These are phyloP conservation scores for Thamnophis elegans DNA, from an alignment of 2,797 vertebrate genomes.

Conservation along the genomic window DNA sequence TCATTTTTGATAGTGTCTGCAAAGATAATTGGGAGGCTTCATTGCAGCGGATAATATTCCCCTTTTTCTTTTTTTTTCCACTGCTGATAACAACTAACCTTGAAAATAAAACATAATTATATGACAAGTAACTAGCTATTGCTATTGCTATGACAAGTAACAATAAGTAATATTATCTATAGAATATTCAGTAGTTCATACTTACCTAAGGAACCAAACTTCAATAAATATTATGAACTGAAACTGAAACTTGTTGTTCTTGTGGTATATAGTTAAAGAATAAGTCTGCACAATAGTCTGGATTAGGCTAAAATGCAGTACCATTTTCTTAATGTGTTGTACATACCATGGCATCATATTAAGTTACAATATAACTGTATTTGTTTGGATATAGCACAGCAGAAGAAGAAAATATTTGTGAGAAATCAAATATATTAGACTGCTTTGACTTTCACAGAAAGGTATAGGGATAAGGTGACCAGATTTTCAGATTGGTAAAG, in stretches of 20 bases:
- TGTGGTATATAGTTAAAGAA: neutral
- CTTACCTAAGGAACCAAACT: neutral
- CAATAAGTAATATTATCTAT: neutral
- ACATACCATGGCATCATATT: neutral
- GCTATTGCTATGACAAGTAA: too few species aligned
- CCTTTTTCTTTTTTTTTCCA: neutral
- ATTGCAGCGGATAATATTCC: neutral
- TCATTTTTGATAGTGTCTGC: neutral
- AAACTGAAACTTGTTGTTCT: neutral
- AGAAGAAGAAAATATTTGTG: too few species aligned
- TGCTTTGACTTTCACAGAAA: too few species aligned
- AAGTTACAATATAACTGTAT: too few species aligned
- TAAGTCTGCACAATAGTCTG: neutral
- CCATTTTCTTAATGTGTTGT: neutral
- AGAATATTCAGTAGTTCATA: neutral
- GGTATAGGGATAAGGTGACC: neutral
- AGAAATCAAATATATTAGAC: too few species aligned
- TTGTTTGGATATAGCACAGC: too few species aligned
- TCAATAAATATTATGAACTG: conserved; percentile 26
- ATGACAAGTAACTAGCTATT: neutral
- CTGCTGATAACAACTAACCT: neutral
- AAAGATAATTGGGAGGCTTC: neutral
- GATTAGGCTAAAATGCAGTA: neutral
- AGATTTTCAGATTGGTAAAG: too few species aligned
- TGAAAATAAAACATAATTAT: neutral